Evolutionary conservation across 1,140 invertebrate genomes (phyloP).

Genomic region (Drosophila saltans): DNA sequence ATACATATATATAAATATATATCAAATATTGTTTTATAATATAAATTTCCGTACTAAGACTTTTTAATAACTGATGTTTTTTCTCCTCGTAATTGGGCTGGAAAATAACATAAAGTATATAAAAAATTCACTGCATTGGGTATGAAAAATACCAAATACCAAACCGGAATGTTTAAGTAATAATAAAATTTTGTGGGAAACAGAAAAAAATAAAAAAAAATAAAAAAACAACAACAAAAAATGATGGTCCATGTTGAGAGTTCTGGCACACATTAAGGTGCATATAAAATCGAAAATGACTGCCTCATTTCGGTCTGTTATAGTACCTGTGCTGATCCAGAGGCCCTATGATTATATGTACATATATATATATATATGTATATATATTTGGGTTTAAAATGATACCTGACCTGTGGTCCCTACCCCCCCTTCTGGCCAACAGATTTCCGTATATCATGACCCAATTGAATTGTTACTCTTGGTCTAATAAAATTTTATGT

Average conservation of each 20-base stretch:
- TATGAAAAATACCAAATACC: no score
- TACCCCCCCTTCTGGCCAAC: constrained; percentile 31
- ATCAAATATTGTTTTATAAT: no score
- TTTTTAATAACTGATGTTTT: no score
- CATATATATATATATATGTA: background rate
- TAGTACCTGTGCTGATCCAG: background rate
- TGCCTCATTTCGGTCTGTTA: background rate
- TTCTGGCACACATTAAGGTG: constrained; percentile 3
- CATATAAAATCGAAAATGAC: constrained; percentile 11
- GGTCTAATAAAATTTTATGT: constrained; percentile 78
- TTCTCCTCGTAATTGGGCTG: no score
- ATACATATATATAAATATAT: no score
- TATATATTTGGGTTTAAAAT: constrained; percentile 4
- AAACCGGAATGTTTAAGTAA: background rate
- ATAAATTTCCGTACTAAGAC: no score
- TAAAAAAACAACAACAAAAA: background rate
- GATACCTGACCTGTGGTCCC: background rate
- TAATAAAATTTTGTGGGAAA: constrained; percentile 4
- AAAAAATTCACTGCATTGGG: no score
- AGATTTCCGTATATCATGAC: constrained; percentile 64
- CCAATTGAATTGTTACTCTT: constrained; percentile 78
- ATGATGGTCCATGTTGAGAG: background rate
- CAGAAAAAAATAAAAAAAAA: background rate
- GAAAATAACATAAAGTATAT: no score
- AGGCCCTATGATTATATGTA: background rate